Percentiles rank a stretch among this genome's conserved stretches.
These are phyloP conservation scores for Mycetomoellerius zeteki DNA, from an alignment of 1,140 invertebrate genomes.

Conservation along the genomic window DNA sequence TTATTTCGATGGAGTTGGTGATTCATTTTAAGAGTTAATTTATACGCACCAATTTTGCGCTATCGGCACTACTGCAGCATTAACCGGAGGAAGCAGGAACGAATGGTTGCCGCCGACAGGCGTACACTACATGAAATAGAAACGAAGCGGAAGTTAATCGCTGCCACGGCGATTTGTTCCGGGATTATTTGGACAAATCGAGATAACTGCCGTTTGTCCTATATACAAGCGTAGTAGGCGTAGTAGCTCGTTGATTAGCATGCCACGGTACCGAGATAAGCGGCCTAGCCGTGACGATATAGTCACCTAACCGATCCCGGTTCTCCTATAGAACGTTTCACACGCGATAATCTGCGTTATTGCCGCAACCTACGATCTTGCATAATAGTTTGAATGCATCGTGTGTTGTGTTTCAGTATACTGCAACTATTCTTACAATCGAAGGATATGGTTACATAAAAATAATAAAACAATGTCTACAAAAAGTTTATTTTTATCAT, in stretches of 20 bases:
- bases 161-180: conserved; percentile 68
- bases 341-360: conserved; percentile 69
- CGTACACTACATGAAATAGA: conserved; percentile 61
- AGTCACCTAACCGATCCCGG: conserved; percentile 67
- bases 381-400: conserved; percentile 17
- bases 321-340: conserved; percentile 72
- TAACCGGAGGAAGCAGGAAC: conserved; percentile 42
- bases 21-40: conserved; percentile 41
- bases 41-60: conserved; percentile 23
- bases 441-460: background rate
- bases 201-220: conserved; percentile 74
- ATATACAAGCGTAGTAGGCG: conserved; percentile 70
- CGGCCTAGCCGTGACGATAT: conserved; percentile 79
- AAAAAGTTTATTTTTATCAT: background rate
- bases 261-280: conserved; percentile 79
- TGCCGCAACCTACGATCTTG: conserved; percentile 45
- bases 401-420: background rate
- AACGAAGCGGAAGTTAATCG: conserved; percentile 68
- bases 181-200: conserved; percentile 80
- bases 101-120: conserved; percentile 46
- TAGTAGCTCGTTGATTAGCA: conserved; percentile 78
- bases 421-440: background rate
- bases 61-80: conserved; percentile 11
- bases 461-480: conserved; percentile 1
- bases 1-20: conserved; percentile 1